A percentile compares a stretch with the other conserved stretches of the same genome.
phyloP scores from a whole-genome alignment of 2,888 invertebrate species.

The Eristalis intricaria region DNA sequence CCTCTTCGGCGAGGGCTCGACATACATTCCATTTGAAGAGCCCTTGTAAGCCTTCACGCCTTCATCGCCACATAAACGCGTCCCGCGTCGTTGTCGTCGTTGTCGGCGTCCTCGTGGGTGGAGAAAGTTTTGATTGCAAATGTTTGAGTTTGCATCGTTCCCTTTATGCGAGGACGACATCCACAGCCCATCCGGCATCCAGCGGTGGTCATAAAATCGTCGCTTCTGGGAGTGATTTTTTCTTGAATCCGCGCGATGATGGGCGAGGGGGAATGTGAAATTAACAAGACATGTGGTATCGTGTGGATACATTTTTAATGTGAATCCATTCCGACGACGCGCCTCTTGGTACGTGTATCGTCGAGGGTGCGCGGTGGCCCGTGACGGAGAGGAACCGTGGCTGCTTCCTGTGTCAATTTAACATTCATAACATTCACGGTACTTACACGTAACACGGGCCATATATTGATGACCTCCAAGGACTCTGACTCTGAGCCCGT shows the following conservation, averaged over 20 bases:
- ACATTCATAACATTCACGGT: neutral
- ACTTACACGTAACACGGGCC: neutral
- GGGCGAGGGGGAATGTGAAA: neutral
- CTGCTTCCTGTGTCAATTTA: neutral
- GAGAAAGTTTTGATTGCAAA: conserved; percentile 22
- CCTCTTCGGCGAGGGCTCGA: neutral
- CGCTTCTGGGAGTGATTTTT: neutral
- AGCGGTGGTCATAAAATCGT: neutral
- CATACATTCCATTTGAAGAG: neutral
- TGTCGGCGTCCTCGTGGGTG: neutral
- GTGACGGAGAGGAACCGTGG: neutral
- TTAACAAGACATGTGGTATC: conserved; percentile 23
- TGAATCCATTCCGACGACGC: conserved; percentile 2
- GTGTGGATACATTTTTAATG: conserved; percentile 18
- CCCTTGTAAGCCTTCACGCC: neutral
- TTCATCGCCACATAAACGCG: neutral
- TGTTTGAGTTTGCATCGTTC: conserved; percentile 12
- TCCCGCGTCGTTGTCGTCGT: too few species aligned
- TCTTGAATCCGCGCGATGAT: too few species aligned
- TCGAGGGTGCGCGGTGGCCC: neutral
- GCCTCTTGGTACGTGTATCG: neutral
- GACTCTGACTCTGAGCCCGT: neutral
- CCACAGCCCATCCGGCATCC: neutral
- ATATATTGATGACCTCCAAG: conserved; percentile 2
- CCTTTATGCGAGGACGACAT: neutral